These are phyloP conservation scores for Heterochromis multidens DNA, from an alignment of 2,113 vertebrate genomes.

Conservation along the genomic window DNA sequence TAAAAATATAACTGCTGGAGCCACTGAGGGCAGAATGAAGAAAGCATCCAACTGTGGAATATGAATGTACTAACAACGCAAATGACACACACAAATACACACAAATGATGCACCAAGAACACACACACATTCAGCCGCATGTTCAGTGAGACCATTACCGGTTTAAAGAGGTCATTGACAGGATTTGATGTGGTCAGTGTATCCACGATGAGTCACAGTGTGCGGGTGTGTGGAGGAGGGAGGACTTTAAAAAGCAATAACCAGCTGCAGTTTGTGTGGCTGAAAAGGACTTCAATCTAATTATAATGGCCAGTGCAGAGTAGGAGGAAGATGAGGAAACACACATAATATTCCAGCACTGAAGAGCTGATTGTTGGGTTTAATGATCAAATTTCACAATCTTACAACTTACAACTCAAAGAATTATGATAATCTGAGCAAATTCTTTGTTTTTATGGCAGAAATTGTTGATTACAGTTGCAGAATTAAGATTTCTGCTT, in stretches of 20 bases:
- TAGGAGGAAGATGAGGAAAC: neutral
- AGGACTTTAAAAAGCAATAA: neutral
- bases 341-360: neutral
- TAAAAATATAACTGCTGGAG: constrained; percentile 8
- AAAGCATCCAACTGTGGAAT: neutral
- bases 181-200: neutral
- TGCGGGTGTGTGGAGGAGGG: neutral
- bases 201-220: constrained; percentile 8
- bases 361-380: neutral
- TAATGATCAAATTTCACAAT: neutral
- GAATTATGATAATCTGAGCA: neutral
- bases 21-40: neutral
- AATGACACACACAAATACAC: neutral
- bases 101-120: neutral
- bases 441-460: neutral
- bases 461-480: neutral
- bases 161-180: neutral
- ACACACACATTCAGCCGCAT: neutral
- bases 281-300: neutral
- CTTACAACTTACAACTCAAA: neutral
- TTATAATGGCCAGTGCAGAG: neutral
- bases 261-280: neutral
- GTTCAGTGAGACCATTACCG: neutral
- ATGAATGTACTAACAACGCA: neutral
- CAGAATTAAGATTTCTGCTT: neutral